Evolutionary conservation across 2,797 vertebrate species (phyloP).

Genomic region (Dendrocincla tyrannina): DNA sequence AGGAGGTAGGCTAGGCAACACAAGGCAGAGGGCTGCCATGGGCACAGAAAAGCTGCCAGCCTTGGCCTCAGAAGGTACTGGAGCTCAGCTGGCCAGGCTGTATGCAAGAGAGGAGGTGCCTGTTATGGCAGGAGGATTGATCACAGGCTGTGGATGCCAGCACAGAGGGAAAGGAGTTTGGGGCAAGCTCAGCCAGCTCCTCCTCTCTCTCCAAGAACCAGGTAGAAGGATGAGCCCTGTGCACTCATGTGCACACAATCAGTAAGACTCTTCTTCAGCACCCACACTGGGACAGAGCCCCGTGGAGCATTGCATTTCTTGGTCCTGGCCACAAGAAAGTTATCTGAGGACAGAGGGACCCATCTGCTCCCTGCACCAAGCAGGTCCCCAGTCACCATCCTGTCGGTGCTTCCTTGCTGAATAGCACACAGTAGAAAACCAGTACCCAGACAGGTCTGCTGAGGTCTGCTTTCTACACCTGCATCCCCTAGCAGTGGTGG

Average conservation of each 20-base stretch:
- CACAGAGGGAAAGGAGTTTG: not conserved
- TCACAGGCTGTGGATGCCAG: not conserved
- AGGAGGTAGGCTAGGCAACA: not conserved
- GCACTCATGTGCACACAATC: rapidly evolving
- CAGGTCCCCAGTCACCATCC: not conserved
- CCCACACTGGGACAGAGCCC: not conserved
- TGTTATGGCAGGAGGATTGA: not conserved
- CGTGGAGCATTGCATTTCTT: not conserved
- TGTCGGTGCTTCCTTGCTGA: not conserved
- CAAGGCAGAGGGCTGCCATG: not conserved
- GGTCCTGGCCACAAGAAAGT: not conserved
- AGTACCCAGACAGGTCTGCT: not conserved
- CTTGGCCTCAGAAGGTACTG: not conserved
- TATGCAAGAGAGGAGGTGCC: not conserved
- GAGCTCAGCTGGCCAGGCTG: not conserved
- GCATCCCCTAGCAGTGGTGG: not conserved
- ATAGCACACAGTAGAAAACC: not conserved
- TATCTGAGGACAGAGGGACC: not conserved
- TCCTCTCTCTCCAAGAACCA: not conserved
- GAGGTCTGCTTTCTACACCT: not conserved
- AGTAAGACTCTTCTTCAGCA: not conserved
- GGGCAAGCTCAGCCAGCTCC: not conserved
- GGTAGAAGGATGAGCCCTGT: not conserved
- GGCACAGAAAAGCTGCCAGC: not conserved
- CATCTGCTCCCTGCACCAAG: not conserved